Evolutionary conservation across 2,797 vertebrate genomes (phyloP).

Genomic region (Delichon dasypus): DNA sequence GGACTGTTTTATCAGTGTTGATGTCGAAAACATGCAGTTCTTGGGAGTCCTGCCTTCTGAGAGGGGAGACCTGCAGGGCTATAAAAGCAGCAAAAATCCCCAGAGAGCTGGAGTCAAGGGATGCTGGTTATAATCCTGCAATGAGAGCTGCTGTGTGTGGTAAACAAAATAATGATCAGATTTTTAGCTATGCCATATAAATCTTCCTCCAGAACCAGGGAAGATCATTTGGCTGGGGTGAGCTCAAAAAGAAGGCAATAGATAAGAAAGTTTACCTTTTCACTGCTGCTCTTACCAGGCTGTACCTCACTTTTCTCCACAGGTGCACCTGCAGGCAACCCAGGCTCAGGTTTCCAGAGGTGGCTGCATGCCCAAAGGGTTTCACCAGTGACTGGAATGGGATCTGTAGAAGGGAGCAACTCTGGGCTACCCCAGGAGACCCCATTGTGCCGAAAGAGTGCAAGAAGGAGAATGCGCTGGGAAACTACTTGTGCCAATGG

Average conservation of each 20-base stretch:
- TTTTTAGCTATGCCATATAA: not conserved
- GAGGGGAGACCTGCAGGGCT: not conserved
- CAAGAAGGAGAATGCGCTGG: fast-evolving
- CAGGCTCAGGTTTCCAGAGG: not conserved
- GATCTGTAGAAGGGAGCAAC: not conserved
- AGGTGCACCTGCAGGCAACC: not conserved
- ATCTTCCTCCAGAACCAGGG: not conserved
- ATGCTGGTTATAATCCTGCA: not conserved
- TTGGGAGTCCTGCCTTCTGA: not conserved
- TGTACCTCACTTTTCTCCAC: not conserved
- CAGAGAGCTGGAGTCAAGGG: not conserved
- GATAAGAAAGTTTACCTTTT: not conserved
- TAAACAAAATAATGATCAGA: not conserved
- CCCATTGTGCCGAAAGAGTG: fast-evolving
- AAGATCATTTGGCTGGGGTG: not conserved
- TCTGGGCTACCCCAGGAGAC: not conserved
- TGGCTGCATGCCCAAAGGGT: not conserved
- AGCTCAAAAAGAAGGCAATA: not conserved
- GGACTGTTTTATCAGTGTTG: not conserved
- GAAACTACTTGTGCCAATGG: not conserved
- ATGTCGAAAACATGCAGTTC: not conserved
- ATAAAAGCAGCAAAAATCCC: not conserved
- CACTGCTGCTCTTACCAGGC: not conserved
- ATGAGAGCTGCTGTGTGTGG: not conserved
- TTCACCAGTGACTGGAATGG: not conserved